Base-by-base conservation (phyloP, 2,797 vertebrate species). In the Denticeps clupeoides region DNA sequence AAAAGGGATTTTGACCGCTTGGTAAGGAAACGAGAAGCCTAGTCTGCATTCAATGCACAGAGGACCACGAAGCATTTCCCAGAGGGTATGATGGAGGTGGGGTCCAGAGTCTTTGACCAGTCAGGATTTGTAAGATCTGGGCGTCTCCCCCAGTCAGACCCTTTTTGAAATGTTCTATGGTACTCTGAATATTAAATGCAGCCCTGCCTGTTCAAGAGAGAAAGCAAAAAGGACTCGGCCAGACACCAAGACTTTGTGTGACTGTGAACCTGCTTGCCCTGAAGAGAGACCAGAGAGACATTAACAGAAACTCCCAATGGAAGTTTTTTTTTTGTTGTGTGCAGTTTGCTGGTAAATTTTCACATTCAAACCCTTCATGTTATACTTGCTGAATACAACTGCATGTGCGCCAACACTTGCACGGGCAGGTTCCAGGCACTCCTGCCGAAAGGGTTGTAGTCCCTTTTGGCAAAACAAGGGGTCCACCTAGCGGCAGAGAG, bases 391-490 rank as follows among this genome's bases (percentile, higher is more conserved):
- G n/a, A n/a, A n/a, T n/a, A n/a, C n/a, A n/a, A n/a, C n/a, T n/a
- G n/a, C n/a, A n/a, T 24, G 51, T 5, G 57, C 22, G 2, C 42
- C 1, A 28, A 51, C 12, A 4, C 58, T 54, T 56, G 51, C 52
- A 31, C 65, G 53, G 57, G 70, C 72, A 73, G 64, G 70, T 73
- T 21, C 54, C 43, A 25, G 57, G 52, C 69, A 50, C 73, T 78
- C 69, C 77, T 71, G 64, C 59, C 62, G 64, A 75, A 74, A 75
- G 61, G 77, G 75, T 77, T 74, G 61, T 67, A 65, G 74, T 79
- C 72, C 65, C 68, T 76, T 80, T 79, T 75, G 71, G 69, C 64
- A 65, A 78, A 79, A 78, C 65, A 70, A 78, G 71, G 67, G 67
- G 57, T 67, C 65, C 68, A 63, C 68, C 77, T 63, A 68, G 69